Evolutionary conservation across 2,113 vertebrate genomes (phyloP).

Genomic region (Pachyramphus minor): DNA sequence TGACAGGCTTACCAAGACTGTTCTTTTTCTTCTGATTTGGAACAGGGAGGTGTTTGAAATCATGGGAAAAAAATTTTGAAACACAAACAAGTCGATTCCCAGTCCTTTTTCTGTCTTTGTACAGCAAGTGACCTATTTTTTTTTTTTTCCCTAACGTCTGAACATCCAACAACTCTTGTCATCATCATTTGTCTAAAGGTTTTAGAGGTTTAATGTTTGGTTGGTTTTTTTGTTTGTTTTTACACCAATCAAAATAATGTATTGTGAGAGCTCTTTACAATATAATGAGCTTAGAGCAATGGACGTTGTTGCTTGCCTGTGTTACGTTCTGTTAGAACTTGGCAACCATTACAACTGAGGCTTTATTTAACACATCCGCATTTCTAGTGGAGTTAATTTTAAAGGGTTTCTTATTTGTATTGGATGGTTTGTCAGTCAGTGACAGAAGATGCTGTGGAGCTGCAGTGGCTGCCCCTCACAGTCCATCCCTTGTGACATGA

Average conservation of each 20-base stretch:
- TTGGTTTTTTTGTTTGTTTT: background rate
- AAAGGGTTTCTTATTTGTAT: background rate
- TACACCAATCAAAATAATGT: constrained; percentile 50
- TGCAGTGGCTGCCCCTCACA: background rate
- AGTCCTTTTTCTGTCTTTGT: background rate
- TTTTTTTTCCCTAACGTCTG: background rate
- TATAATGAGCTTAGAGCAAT: constrained; percentile 35
- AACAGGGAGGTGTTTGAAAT: background rate
- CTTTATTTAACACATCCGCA: constrained; percentile 46
- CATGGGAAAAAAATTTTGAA: background rate
- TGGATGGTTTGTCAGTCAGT: background rate
- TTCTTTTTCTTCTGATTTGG: background rate
- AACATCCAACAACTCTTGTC: background rate
- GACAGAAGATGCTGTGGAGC: background rate
- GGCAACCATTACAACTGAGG: constrained; percentile 32
- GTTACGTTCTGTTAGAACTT: constrained; percentile 24
- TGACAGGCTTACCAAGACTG: background rate
- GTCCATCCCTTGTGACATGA: fast-evolving
- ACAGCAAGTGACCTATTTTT: constrained; percentile 1
- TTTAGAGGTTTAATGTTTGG: constrained; percentile 30
- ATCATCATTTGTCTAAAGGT: constrained; percentile 11
- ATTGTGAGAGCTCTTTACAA: constrained; percentile 28
- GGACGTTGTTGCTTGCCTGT: constrained; percentile 23
- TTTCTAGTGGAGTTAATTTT: constrained; percentile 42
- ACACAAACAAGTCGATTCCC: background rate